Evolutionary conservation across 2,797 vertebrate genomes (phyloP).

Genomic region (Poecilia wingei): DNA sequence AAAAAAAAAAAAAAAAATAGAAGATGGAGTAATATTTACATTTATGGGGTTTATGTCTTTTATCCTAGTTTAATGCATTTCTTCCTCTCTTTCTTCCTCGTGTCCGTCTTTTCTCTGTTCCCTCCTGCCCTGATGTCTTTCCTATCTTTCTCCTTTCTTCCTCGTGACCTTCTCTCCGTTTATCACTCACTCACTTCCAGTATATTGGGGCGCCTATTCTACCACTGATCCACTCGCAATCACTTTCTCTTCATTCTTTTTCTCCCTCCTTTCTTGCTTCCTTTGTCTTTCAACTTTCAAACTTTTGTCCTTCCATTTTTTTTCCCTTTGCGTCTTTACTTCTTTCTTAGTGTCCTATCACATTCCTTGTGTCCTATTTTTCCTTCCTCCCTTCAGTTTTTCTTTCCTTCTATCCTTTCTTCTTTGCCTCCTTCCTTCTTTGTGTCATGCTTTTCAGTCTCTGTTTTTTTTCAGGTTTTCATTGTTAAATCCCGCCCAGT

Average conservation of each 20-base stretch:
- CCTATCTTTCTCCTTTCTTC: background rate
- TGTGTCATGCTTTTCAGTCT: background rate
- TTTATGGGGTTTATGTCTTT: background rate
- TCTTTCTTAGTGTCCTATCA: background rate
- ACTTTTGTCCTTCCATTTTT: background rate
- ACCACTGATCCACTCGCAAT: background rate
- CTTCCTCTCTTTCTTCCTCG: background rate
- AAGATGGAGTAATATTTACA: background rate
- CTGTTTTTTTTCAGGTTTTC: background rate
- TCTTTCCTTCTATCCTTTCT: background rate
- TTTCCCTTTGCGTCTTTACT: background rate
- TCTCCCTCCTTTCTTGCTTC: background rate
- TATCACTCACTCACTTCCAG: background rate
- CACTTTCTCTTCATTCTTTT: background rate
- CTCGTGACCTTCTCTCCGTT: background rate
- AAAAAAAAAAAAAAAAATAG: background rate
- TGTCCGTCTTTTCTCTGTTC: background rate
- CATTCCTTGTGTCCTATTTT: background rate
- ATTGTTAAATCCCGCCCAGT: background rate
- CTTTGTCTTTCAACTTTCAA: background rate
- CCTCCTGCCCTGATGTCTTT: background rate
- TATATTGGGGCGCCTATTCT: background rate
- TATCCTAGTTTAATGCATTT: background rate
- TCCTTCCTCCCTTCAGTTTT: background rate
- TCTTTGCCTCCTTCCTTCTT: background rate